Base-by-base conservation (phyloP, 64 coral and sea anemone species). In the Stichodactyla helianthus region DNA sequence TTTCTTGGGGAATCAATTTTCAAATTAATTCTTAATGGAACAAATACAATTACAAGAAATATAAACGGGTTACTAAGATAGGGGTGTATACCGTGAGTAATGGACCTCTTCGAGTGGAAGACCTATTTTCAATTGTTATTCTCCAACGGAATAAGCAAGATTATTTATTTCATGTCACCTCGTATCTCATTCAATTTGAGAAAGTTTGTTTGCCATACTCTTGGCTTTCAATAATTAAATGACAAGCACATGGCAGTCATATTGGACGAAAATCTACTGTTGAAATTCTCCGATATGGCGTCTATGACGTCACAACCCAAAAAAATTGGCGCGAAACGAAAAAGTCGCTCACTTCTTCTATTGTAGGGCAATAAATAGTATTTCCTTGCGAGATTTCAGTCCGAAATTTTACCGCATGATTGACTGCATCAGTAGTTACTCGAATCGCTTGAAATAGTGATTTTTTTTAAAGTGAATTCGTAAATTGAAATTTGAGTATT, bases 331-430 rank as follows among this genome's bases (percentile, higher is more conserved):
- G 68, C 68, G 68, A 74, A 44, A 13, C 19, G 19, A 70, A 23
- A 7, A 70, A 70, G 6, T 70, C 65, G n/a, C 22, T 22, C 4
- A 25, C 22, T 4, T 74, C 68, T 74, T 74, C 0, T 74, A 12
- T 74, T 74, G 68, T 74, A 74, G 22, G 68, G 27, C 27, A 74
- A 74, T 74, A 74, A 74, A 74, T 74, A 58, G 14, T 58, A 74
- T 74, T 74, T 11, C 25, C 26, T 74, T 31, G 25, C 22, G 3
- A 74, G 68, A 13, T 74, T 74, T 74, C 22, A 74, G 68, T 71
- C 0, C 26, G 35, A 44, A 1, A 44, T 44, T 44, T 23, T 65
- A 65, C 16, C 10, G 62, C 62, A 65, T 65, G 20, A 65, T n/a
- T 44, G 35, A 58, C 55, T 58, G 14, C 55, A 11, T 58, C 14